Evolutionary conservation across 1,140 invertebrate genomes (phyloP), one percentile per base, ranked within the genome.

Genomic region (Cryptotermes secundus): DNA sequence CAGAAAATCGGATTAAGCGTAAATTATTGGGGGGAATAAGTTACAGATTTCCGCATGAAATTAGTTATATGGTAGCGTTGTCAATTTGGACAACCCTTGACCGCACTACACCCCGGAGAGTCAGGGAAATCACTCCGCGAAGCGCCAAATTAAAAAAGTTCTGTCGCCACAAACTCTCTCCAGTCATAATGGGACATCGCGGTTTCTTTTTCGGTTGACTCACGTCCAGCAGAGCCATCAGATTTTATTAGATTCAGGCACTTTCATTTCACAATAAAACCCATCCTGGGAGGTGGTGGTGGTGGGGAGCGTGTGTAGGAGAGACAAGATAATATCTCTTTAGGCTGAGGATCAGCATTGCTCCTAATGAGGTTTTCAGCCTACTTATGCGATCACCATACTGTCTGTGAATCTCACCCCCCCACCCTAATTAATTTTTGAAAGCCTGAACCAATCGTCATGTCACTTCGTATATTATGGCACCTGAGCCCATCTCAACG

Each of bases 101-200:
- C 31, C 14, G 31, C 26, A 72, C 16, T 72, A 16, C 26, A 31
- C 59, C n/a, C 59, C 14, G n/a, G 59, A 72, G 59, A 72, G 59
- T 10, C 19, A 31, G 59, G 1, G 59, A 72, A 72, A n/a, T 26
- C 26, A n/a, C 14, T 31, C 16, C 59, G 59, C 26, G 10, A 26
- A 6, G 59, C 59, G 26, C 59, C 59, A 72, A 72, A 72, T 72
- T 72, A 72, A 72, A 31, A 72, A 72, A 72, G 59, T 72, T 72
- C 59, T 72, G 26, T 72, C 59, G n/a, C 59, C 19, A 72, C 59
- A 26, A 72, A 72, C 6, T 72, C 59, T 26, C 59, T 31, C 26
- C n/a, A 72, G 26, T 72, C 31, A 72, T 72, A 72, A 72, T 72
- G n/a, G n/a, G 6, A n/a, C 59, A 72, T 31, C 3, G 59, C n/a